Evolutionary conservation across 1,140 invertebrate genomes (phyloP), one percentile per base, ranked within the genome.

Genomic region (Teleogryllus occipitalis): DNA sequence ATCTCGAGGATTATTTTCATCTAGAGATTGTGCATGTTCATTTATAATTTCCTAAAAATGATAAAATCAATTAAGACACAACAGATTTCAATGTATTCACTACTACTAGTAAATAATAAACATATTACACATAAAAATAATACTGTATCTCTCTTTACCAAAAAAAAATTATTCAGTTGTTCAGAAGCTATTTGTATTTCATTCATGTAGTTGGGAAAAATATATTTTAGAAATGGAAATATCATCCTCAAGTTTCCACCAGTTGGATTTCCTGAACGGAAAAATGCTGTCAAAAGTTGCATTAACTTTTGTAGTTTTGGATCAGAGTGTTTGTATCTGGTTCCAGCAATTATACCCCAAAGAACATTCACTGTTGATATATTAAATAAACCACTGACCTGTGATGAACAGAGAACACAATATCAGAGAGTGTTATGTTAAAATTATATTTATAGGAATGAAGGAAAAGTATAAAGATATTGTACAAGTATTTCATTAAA

Each of bases 1-100:
- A 85, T 94, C 91, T 81, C 89, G 85, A 7, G 90, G 89, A 74
- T 88, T 84, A 49, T 80, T 77, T 8, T 72, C 49, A 46, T 80
- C 48, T 48, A 76, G 22, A 7, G 4, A 65, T 48, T 54, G 15
- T 49, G 49, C 48, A 77, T 80, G 76, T 46, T 80, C 27, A 21
- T 22, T 39, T 12, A 76, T 77, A 4, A 18, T 77, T 22, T 76
- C 75, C 79, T 80, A 48, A 7, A 47, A 80, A 10, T 39, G 12
- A 18, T 12, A 14, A 14, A 65, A 10, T 65, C 2, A 65, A 65
- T 65, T 65, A 65, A 39, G 27, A 39, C 5, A 39, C 5, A 3
- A 8, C 46, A 8, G 46, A 8, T 77, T n/a, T 8, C 76, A 77
- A 27, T n/a, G 27, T 22, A 77, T 7, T 18, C 6, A 27, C 39